Percentiles rank a stretch among this genome's conserved stretches.
phyloP scores from a whole-genome alignment of 92 coral and sea anemone species.

The Micromussa lordhowensis region DNA sequence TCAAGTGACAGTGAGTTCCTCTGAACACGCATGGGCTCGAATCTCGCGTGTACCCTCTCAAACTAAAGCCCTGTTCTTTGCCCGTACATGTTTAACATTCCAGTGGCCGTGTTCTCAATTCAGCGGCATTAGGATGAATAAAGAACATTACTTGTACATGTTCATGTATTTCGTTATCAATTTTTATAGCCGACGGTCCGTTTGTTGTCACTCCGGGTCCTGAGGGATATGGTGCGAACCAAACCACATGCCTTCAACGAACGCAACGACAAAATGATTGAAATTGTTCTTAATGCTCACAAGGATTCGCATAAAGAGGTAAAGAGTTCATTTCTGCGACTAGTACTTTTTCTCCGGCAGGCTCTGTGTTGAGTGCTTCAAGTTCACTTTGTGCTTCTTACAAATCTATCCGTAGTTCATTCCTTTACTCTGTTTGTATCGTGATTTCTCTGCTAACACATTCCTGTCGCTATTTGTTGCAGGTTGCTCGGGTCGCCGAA shows the following conservation, averaged over 20 bases:
- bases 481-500: conserved; percentile 98
- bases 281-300: conserved; percentile 86
- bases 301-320: conserved; percentile 98
- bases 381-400: not conserved
- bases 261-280: conserved; percentile 82
- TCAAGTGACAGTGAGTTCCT: too few relatives aligned
- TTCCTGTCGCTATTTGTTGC: not conserved
- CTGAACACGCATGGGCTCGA: too few relatives aligned
- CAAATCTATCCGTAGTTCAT: not conserved
- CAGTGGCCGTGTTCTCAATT: too few relatives aligned
- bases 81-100: too few relatives aligned
- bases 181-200: conserved; percentile 77
- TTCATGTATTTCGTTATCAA: not conserved
- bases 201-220: conserved; percentile 84
- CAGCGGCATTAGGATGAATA: too few relatives aligned
- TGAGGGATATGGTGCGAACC: conserved; percentile 94
- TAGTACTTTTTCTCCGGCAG: too few relatives aligned
- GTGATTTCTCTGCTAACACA: not conserved
- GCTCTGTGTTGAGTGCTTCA: too few relatives aligned
- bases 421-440: not conserved
- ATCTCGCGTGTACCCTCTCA: too few relatives aligned
- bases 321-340: not conserved
- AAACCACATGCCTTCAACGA: conserved; percentile 88
- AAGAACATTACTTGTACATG: not conserved
- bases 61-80: too few relatives aligned